Evolutionary conservation across 2,888 invertebrate genomes (phyloP), one percentile per base, ranked within the genome.

Genomic region (Didymodactylos carnosus): DNA sequence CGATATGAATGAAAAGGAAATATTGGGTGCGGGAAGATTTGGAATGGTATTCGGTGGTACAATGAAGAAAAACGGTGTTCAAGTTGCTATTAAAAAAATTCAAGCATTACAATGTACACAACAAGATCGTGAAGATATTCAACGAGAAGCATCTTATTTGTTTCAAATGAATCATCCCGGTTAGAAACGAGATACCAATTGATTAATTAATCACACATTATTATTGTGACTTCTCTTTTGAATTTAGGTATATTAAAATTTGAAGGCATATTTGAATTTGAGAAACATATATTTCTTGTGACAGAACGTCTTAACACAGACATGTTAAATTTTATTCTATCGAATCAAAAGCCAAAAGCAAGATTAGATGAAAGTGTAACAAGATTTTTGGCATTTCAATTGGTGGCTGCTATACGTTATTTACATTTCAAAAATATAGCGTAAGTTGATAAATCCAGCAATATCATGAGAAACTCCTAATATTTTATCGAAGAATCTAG

Each of bases 1-100:
- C n/a, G 62, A 62, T 35, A 62, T 62, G 62, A 62, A 62, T 62
- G 62, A 62, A 62, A 62, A 62, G n/a, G 62, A 62, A 62, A 62
- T 62, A 4, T 35, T 62, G 19, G 62, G 62, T 62, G 35, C 35
- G 62, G 62, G 62, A 4, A 14, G 62, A 19, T 62, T 62, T n/a
- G 62, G 62, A 35, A 62, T 62, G 62, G 62, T 62, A 5, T 62
- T 62, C n/a, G 62, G 62, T 19, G 62, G 62, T 29, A 62, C 62
- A 11, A 62, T 62, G 62, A 29, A 35, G 19, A 29, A 35, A 35
- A 62, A 62, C 35, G 62, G 62, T 35, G 62, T 62, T 3, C 62
- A 35, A 19, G 62, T 62, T 19, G 62, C 62, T 35, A 62, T 62
- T 8, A 62, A 62, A 62, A 62, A 62, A n/a, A 62, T 62, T 62